Conservation (phyloP, 2,888 invertebrate genomes). For the Invenusta paracnida region DNA sequence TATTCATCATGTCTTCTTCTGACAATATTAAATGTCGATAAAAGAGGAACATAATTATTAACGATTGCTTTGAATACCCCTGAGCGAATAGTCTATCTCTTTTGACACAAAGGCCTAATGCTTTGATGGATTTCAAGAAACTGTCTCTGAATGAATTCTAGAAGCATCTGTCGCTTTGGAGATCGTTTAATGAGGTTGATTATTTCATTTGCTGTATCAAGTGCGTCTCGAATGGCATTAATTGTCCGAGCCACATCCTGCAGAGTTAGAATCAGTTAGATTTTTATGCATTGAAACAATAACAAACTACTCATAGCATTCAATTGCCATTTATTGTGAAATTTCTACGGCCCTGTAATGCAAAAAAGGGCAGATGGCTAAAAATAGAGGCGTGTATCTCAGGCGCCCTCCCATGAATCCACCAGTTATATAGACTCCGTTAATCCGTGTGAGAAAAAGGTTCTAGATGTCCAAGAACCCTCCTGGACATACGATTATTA, state of each 20-base stretch:
- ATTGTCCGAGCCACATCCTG: background rate
- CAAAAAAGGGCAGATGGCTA: too few relatives aligned
- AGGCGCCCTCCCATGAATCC: too few relatives aligned
- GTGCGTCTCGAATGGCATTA: too few relatives aligned
- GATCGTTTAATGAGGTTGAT: background rate
- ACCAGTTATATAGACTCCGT: too few relatives aligned
- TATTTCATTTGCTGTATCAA: conserved; percentile 17
- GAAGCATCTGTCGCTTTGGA: background rate
- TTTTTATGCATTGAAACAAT: too few relatives aligned
- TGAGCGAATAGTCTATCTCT: background rate
- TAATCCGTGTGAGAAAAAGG: too few relatives aligned
- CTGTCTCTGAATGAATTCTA: background rate
- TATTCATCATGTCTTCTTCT: background rate
- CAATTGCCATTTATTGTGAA: too few relatives aligned
- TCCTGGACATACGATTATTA: too few relatives aligned
- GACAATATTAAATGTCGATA: background rate
- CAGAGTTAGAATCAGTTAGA: background rate
- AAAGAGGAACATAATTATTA: background rate
- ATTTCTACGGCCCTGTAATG: too few relatives aligned
- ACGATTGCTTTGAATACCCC: background rate
- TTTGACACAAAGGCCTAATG: background rate
- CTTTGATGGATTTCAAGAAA: background rate
- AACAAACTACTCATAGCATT: too few relatives aligned
- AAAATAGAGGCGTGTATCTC: too few relatives aligned
- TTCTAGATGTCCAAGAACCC: too few relatives aligned